Percentiles rank a stretch among this genome's conserved stretches.
Evolutionary conservation across 1,140 invertebrate genomes (phyloP).

Genomic region (Linepithema humile): DNA sequence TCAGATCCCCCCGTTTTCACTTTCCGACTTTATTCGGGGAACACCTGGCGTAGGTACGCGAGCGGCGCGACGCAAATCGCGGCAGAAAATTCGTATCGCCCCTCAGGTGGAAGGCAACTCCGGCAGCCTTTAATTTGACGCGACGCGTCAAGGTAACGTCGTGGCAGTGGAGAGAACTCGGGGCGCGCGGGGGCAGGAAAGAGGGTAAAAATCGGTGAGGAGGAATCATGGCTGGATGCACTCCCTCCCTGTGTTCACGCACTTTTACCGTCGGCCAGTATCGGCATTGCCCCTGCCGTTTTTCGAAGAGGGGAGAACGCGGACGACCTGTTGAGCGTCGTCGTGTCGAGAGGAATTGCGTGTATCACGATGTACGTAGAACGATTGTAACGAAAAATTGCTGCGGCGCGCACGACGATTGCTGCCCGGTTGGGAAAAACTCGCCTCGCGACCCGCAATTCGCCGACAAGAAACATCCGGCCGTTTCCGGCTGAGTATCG

Average conservation of each 20-base stretch:
- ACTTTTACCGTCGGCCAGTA: conserved; percentile 77
- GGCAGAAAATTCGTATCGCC: conserved; percentile 17
- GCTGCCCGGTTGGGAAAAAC: conserved; percentile 30
- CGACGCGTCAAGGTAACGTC: conserved; percentile 61
- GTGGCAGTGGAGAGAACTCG: conserved; percentile 36
- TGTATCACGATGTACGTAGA: conserved; percentile 25
- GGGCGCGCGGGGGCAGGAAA: conserved; percentile 69
- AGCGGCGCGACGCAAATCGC: neutral
- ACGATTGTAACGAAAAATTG: conserved; percentile 27
- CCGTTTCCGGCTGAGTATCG: neutral
- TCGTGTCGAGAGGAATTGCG: conserved; percentile 60
- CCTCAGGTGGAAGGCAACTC: conserved; percentile 25
- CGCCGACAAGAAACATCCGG: conserved; percentile 15
- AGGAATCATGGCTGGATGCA: conserved; percentile 82
- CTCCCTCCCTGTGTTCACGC: conserved; percentile 80
- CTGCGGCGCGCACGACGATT: conserved; percentile 5
- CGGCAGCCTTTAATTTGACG: conserved; percentile 65
- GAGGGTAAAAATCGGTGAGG: conserved; percentile 82
- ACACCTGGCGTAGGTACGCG: neutral
- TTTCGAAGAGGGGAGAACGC: conserved; percentile 71
- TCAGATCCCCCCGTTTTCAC: neutral
- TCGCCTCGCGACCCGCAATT: conserved; percentile 20
- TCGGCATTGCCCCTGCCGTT: conserved; percentile 63
- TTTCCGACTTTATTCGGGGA: neutral
- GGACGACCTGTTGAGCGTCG: conserved; percentile 77